These are phyloP conservation scores for Ceryle rudis DNA, from an alignment of 2,797 vertebrate species.

Conservation along the genomic window DNA sequence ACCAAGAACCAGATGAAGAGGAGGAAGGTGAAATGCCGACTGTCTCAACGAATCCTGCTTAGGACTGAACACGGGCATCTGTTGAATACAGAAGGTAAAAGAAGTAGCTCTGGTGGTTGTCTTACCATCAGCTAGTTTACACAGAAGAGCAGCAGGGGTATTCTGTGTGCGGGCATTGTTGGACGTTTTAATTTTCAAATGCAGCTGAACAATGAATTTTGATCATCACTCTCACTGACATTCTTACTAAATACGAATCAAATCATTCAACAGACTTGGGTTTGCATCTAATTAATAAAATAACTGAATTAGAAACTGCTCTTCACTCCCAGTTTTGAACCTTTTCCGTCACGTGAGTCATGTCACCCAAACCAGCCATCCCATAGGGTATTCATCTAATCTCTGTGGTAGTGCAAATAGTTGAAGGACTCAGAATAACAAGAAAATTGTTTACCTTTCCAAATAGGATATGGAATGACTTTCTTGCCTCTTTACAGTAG, in stretches of 20 bases:
- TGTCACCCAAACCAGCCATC: not conserved
- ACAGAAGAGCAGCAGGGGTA: not conserved
- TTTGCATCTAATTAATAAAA: not conserved
- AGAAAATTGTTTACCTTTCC: conserved; percentile 32
- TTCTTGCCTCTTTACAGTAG: conserved; percentile 40
- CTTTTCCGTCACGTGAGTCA: not conserved
- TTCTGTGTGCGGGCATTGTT: not conserved
- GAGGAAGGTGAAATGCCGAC: not conserved
- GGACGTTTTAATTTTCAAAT: conserved; percentile 4
- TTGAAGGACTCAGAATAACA: conserved; percentile 17
- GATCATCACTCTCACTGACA: not conserved
- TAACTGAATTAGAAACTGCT: not conserved
- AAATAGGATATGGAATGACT: conserved; percentile 14
- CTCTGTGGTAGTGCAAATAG: not conserved
- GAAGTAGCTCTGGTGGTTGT: not conserved
- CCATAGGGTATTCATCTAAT: not conserved
- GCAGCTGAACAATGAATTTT: not conserved
- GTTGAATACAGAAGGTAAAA: not conserved
- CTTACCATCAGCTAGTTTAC: not conserved
- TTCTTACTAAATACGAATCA: conserved; percentile 1
- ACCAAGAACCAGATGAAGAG: not conserved
- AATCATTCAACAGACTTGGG: not conserved
- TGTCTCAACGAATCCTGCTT: not conserved
- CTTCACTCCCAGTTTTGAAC: not conserved
- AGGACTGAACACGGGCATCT: not conserved